Base-by-base conservation (phyloP, 2,797 vertebrate species). In the Sciurus carolinensis region DNA sequence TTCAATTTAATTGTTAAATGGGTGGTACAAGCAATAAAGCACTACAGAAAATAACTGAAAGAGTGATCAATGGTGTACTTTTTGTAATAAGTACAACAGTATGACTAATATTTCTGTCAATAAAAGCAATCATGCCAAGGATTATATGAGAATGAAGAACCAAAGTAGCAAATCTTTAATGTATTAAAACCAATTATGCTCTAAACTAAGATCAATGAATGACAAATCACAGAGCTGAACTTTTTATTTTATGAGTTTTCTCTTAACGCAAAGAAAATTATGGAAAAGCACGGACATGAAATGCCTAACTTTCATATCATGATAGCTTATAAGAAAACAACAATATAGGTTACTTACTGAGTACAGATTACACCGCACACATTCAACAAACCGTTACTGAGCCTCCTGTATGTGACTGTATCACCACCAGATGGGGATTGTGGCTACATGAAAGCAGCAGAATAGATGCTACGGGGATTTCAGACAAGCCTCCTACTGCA, bases 111-210 rank as follows among this genome's bases (percentile, higher is more conserved):
- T 33, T 72, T 95, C 42, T 90, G 76, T 91, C 92, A 71, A 86
- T 90, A 86, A 96, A 90, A 82, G 57, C 69, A 91, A 28, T 57
- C 96, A 98, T 92, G 95, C 0, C 73, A 36, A 98, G 86, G 90
- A 86, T 89, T 95, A 67, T 28, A 84, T 50, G 75, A 97, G 33
- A 96, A 69, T 18, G 42, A 94, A 97, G 36, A 96, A 97, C 75
- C 94, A 95, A 95, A 67, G 54, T 22, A 96, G 33, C 72, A 92
- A 96, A 91, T 91, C 92, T 96, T 97, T 90, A 94, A 54, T 83
- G 92, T 89, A 96, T 98, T 98, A 96, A 97, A 98, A 95, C 67
- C 79, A 97, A 98, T 98, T 97, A 96, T 71, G 91, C 91, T 66
- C 88, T 96, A 96, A 98, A 96, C 42, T 80, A 92, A 97, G 96